A percentile compares a stretch with the other conserved stretches of the same genome.
Evolutionary conservation across 2,888 invertebrate genomes (phyloP).

Genomic region (Caprella mutica): DNA sequence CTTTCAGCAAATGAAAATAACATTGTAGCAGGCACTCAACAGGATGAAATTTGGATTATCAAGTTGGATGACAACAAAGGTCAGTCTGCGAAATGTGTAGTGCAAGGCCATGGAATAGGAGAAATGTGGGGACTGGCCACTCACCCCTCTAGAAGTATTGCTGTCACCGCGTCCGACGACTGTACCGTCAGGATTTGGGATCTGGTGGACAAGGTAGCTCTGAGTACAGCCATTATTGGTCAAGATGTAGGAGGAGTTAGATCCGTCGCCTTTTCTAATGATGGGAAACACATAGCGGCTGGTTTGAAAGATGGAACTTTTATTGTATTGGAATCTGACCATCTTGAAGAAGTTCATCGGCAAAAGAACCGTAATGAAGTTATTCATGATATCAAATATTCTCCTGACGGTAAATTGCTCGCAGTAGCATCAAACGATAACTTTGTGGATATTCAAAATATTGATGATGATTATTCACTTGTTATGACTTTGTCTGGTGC

Average conservation of each 20-base stretch:
- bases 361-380: slow-evolving; percentile 42
- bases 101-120: slow-evolving; percentile 42
- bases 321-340: slow-evolving; percentile 19
- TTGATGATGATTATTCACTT: slow-evolving; percentile 35
- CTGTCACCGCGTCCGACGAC: slow-evolving; percentile 43
- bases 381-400: slow-evolving; percentile 43
- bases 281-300: slow-evolving; percentile 41
- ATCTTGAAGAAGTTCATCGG: slow-evolving; percentile 37
- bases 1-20: slow-evolving; percentile 33
- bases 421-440: slow-evolving; percentile 44
- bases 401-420: slow-evolving; percentile 41
- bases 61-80: slow-evolving; percentile 36
- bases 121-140: slow-evolving; percentile 43
- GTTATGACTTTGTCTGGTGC: slow-evolving; percentile 40
- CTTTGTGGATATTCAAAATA: slow-evolving; percentile 42
- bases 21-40: slow-evolving; percentile 42
- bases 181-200: slow-evolving; percentile 38
- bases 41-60: slow-evolving; percentile 40
- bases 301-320: slow-evolving; percentile 41
- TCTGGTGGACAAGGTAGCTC: neutral
- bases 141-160: slow-evolving; percentile 39
- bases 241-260: slow-evolving; percentile 39
- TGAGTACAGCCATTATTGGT: neutral
- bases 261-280: slow-evolving; percentile 41
- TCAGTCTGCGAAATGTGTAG: slow-evolving; percentile 19